These are phyloP conservation scores for Chromis chromis DNA, from an alignment of 2,797 vertebrate species.

Conservation along the genomic window DNA sequence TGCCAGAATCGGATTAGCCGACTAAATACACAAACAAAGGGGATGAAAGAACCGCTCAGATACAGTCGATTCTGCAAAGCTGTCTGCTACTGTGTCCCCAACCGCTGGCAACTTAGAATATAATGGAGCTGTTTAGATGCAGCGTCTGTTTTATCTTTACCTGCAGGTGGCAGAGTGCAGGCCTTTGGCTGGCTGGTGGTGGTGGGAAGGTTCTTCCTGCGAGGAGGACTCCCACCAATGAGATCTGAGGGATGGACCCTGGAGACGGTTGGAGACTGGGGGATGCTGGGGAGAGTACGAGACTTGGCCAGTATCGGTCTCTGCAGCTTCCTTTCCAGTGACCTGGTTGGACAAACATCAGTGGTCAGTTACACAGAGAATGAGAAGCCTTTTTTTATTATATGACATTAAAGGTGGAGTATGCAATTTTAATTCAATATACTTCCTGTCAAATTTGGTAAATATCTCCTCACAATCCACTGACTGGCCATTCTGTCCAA, in stretches of 20 bases:
- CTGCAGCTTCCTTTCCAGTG: conserved; percentile 90
- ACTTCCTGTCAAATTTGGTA: too few relatives aligned
- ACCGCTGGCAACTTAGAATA: neutral
- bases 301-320: conserved; percentile 91
- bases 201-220: conserved; percentile 66
- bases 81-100: neutral
- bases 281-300: conserved; percentile 92
- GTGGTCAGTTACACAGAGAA: neutral
- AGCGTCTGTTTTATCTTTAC: conserved; percentile 71
- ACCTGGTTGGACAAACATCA: conserved; percentile 77
- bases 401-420: too few relatives aligned
- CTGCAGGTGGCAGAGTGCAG: conserved; percentile 89
- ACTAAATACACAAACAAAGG: conserved; percentile 7
- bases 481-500: too few relatives aligned
- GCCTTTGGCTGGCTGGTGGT: conserved; percentile 78
- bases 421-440: too few relatives aligned
- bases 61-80: conserved; percentile 6
- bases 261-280: conserved; percentile 90
- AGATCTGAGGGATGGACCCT: conserved; percentile 84
- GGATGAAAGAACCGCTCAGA: conserved; percentile 12
- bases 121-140: neutral
- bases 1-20: conserved; percentile 6
- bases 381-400: neutral
- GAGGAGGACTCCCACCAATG: conserved; percentile 75
- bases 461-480: too few relatives aligned